Evolutionary conservation across 2,797 vertebrate genomes (phyloP), one percentile per base, ranked within the genome.

Genomic region (Sebastes itinus): DNA sequence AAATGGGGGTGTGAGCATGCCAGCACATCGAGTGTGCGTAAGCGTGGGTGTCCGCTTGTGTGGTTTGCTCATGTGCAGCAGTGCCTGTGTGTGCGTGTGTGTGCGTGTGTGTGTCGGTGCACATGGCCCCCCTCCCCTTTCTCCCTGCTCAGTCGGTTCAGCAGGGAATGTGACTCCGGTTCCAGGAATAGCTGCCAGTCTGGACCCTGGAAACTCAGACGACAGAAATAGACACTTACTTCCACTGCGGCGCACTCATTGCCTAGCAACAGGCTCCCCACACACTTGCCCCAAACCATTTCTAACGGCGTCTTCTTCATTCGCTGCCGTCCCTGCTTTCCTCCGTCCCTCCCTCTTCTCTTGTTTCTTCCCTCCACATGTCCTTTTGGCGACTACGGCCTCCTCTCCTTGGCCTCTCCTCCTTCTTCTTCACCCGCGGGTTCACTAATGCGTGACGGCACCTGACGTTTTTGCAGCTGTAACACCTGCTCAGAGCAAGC

Each of bases 221-320:
- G 91, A 94, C 94, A 87, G 92, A 96, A 96, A 96, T 96, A 96
- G 95, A 92, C 62, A 74, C 90, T 93, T 87, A 86, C 94, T 94
- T 94, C 91, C 93, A 93, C 87, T 92, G 92, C 77, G 75, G 88
- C 83, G 77, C 92, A 52, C 92, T 92, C 92, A 92, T 96, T 75
- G 86, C 96, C 94, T 96, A 96, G 96, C 96, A 96, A 96, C 96
- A 96, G 94, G 91, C 94, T 95, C 95, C 94, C 91, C 88, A 92
- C 92, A 87, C 88, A 91, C 92, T 91, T 76, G 80, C 92, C 90
- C 87, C 74, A 80, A 95, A 94, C 93, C 92, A 68, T 93, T 94
- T 94, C 85, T 79, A 86, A 93, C 84, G 72, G 81, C 85, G 77
- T 87, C 85, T 86, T 85, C 74, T 85, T 85, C 83, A 2, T 82